phyloP scores from a whole-genome alignment of 2,797 vertebrate genomes.

The Triplophysa bombifrons region DNA sequence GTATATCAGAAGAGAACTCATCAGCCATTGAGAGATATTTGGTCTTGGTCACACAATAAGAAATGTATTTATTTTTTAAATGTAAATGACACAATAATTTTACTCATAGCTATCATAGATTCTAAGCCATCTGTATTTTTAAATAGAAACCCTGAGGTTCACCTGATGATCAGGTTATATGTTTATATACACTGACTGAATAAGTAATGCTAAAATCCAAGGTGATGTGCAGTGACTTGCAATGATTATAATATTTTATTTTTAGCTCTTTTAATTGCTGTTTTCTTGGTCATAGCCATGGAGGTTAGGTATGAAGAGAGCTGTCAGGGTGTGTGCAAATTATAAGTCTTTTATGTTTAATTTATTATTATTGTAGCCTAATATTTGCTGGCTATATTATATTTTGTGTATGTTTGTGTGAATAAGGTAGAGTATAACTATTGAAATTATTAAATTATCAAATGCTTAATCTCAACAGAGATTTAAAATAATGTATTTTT shows the following conservation, averaged over 20 bases:
- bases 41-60: not conserved
- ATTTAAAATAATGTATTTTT: not conserved
- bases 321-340: conserved; percentile 41
- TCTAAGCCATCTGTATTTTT: conserved; percentile 24
- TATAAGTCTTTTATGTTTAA: conserved; percentile 11
- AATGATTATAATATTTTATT: conserved; percentile 8
- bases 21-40: not conserved
- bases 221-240: conserved; percentile 33
- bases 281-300: conserved; percentile 18
- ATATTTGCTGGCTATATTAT: not conserved
- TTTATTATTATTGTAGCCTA: conserved; percentile 31
- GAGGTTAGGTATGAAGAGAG: conserved; percentile 53
- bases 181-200: conserved; percentile 58
- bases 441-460: conserved; percentile 25
- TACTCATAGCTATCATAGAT: not conserved
- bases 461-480: conserved; percentile 10
- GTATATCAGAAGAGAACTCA: conserved; percentile 4
- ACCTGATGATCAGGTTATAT: conserved; percentile 14
- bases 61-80: conserved; percentile 42
- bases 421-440: conserved; percentile 4
- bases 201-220: conserved; percentile 36
- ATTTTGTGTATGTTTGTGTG: not conserved
- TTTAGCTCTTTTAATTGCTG: conserved; percentile 27
- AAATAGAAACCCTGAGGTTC: conserved; percentile 4
- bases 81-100: conserved; percentile 1